Evolutionary conservation across 2,113 vertebrate species (phyloP).

Genomic region (Notechis scutatus): DNA sequence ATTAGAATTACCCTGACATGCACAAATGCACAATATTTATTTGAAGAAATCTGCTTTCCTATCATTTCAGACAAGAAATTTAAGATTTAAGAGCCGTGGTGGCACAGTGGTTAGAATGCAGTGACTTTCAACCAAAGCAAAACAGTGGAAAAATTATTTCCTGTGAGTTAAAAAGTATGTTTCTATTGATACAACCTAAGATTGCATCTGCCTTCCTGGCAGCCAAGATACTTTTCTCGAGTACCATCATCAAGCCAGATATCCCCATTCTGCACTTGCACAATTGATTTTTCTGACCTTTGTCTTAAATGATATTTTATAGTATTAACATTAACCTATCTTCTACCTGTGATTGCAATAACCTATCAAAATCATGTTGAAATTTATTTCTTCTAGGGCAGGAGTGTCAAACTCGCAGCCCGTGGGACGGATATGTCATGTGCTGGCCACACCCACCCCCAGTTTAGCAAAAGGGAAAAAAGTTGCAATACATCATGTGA

Average conservation of each 20-base stretch:
- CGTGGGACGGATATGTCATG: too few relatives aligned
- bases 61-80: not conserved
- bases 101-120: too few relatives aligned
- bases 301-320: not conserved
- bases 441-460: too few relatives aligned
- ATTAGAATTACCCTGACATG: not conserved
- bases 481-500: too few relatives aligned
- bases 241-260: not conserved
- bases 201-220: not conserved
- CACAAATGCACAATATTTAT: not conserved
- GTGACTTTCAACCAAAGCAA: not conserved
- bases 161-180: not conserved
- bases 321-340: not conserved
- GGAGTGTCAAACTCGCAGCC: too few relatives aligned
- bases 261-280: not conserved
- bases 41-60: not conserved
- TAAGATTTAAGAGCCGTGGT: too few relatives aligned
- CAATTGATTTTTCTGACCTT: not conserved
- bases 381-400: not conserved
- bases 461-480: too few relatives aligned
- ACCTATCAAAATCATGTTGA: not conserved
- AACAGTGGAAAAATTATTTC: not conserved
- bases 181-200: not conserved
- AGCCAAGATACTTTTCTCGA: not conserved
- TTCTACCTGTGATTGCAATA: not conserved